Base-by-base conservation (phyloP, 2,888 invertebrate species). In the Microplitis deprimator region DNA sequence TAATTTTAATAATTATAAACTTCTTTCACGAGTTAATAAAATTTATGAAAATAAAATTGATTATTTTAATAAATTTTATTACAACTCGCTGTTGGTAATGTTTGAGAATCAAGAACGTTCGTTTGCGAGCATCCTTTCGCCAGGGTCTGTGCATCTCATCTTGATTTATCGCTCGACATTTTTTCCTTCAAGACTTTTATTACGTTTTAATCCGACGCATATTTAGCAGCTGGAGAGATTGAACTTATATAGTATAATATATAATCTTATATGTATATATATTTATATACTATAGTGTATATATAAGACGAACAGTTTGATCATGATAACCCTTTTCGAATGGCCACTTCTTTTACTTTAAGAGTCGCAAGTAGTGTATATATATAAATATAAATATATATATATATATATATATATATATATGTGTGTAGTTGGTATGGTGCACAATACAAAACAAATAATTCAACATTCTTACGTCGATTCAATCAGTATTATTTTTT, bases 91-190 rank as follows among this genome's bases (percentile, higher is more conserved):
- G 50, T 50, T 50, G 8, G 50, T 13, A 10, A 50, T 41, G 59
- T 68, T 59, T 17, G 68, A 68, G 39, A 41, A 17, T 17, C 68
- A 5, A 8, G 68, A 13, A n/a, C 39, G 68, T 10, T 38, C 16
- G 38, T 68, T 68, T 10, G 7, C 16, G 8, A 40, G 17, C 41
- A 62, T 20, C 72, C 13, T 62, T 40, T 40, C 17, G 62, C 62
- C 39, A 64, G 40, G 71, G 60, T 50, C 61, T 69, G 65, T 68
- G 77, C 73, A 77, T 77, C 77, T 73, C 73, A 77, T 81, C 80
- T 81, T 87, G 87, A 87, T 87, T 87, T 87, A 87, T 86, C 85
- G 86, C 79, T 85, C 85, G 83, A 85, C 85, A 87, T 86, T 87
- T 86, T 83, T 86, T 84, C 81, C 80, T 76, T 40, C 76, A 73